Percentiles rank a stretch among this genome's conserved stretches.
Evolutionary conservation across 2,797 vertebrate species (phyloP).

Genomic region (Tenualosa ilisha): DNA sequence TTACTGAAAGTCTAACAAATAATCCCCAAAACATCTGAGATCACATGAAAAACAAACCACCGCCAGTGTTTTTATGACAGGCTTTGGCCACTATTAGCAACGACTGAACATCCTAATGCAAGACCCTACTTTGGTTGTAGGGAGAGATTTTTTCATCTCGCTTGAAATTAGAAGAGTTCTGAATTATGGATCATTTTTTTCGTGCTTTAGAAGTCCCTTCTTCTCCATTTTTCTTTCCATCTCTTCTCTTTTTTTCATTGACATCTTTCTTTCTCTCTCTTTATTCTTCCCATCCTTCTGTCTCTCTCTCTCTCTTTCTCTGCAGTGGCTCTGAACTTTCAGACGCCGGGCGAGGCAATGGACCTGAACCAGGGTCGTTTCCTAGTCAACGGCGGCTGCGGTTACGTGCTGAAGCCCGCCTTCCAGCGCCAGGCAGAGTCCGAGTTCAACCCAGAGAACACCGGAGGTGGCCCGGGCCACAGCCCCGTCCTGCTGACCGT

Average conservation of each 20-base stretch:
- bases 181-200: no score
- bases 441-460: constrained; percentile 80
- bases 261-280: neutral
- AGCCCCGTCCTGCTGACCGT: constrained; percentile 72
- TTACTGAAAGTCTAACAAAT: no score
- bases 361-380: constrained; percentile 90
- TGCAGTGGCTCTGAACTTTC: constrained; percentile 93
- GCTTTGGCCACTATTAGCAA: no score
- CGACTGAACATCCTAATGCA: neutral
- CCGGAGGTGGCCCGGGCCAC: constrained; percentile 72
- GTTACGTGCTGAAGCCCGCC: constrained; percentile 85
- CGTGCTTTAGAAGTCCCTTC: no score
- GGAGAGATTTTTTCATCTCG: neutral
- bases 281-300: neutral
- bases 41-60: no score
- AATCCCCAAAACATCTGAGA: no score
- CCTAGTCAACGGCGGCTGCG: constrained; percentile 82
- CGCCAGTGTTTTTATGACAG: no score
- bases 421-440: constrained; percentile 73
- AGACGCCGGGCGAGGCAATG: constrained; percentile 90
- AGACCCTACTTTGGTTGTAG: neutral
- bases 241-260: no score
- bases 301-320: neutral
- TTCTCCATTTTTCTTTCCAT: no score
- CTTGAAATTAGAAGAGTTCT: neutral